These are phyloP conservation scores for Porites divaricata DNA, from an alignment of 92 coral and sea anemone species.

Conservation along the genomic window DNA sequence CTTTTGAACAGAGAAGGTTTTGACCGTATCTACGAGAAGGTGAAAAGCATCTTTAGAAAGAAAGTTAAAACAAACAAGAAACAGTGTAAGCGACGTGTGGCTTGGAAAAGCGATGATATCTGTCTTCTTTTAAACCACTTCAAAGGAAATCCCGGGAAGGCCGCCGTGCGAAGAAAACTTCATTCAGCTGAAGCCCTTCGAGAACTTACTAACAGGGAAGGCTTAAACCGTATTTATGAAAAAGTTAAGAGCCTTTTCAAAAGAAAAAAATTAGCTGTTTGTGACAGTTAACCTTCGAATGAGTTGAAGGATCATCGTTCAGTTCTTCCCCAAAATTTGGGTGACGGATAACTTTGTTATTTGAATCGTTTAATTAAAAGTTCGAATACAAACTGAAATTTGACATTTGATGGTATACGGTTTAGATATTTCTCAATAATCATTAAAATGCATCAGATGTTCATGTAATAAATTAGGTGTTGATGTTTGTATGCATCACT, in stretches of 20 bases:
- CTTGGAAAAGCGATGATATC: neutral
- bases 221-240: neutral
- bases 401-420: too few species aligned
- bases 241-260: neutral
- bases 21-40: conserved; percentile 10
- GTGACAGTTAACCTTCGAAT: too few species aligned
- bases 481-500: too few species aligned
- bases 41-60: neutral
- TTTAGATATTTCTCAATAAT: too few species aligned
- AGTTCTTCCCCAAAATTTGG: too few species aligned
- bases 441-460: too few species aligned
- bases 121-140: neutral
- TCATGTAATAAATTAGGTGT: too few species aligned
- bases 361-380: too few species aligned
- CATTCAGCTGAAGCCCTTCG: neutral
- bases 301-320: too few species aligned
- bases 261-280: too few species aligned
- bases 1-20: neutral
- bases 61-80: neutral
- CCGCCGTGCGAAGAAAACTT: neutral
- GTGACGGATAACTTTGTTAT: too few species aligned
- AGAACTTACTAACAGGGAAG: neutral
- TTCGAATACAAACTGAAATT: too few species aligned
- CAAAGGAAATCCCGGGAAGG: neutral
- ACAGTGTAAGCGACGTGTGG: neutral